phyloP scores from a whole-genome alignment of 1,140 invertebrate genomes.

The Solen grandis region DNA sequence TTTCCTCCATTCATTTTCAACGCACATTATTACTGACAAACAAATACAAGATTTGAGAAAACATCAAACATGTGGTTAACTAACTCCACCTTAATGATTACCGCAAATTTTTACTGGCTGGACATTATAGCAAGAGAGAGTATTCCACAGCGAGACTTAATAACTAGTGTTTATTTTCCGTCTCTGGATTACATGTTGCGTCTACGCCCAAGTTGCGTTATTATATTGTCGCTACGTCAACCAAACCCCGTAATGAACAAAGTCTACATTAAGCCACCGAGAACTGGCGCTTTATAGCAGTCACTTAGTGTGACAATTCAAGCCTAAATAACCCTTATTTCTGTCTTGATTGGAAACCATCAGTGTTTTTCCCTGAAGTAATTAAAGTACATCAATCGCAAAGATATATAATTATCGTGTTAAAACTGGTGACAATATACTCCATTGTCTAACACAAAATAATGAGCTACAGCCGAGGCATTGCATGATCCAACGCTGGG shows the following conservation, averaged over 20 bases:
- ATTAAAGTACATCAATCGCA: constrained; percentile 31
- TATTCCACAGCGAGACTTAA: no score
- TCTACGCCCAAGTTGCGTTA: constrained; percentile 13
- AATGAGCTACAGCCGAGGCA: background rate
- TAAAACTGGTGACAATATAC: constrained; percentile 20
- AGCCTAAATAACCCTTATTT: constrained; percentile 33
- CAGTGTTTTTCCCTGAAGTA: constrained; percentile 41
- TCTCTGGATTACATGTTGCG: constrained; percentile 13
- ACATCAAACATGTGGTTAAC: no score
- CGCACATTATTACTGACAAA: no score
- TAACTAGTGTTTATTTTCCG: no score
- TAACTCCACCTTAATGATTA: no score
- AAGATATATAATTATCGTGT: constrained; percentile 30
- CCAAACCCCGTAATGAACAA: constrained; percentile 15
- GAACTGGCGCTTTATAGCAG: background rate
- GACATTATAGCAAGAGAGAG: no score
- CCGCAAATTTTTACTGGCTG: no score
- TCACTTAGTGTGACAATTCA: constrained; percentile 41
- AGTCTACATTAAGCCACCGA: background rate
- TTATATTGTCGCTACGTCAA: constrained; percentile 28
- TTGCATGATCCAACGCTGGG: background rate
- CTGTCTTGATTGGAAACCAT: constrained; percentile 35
- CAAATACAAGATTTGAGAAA: no score
- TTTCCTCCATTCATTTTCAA: no score
- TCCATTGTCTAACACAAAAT: constrained; percentile 27